These are phyloP conservation scores for Drosophila ohnishii DNA, from an alignment of 1,140 invertebrate species.

Conservation along the genomic window DNA sequence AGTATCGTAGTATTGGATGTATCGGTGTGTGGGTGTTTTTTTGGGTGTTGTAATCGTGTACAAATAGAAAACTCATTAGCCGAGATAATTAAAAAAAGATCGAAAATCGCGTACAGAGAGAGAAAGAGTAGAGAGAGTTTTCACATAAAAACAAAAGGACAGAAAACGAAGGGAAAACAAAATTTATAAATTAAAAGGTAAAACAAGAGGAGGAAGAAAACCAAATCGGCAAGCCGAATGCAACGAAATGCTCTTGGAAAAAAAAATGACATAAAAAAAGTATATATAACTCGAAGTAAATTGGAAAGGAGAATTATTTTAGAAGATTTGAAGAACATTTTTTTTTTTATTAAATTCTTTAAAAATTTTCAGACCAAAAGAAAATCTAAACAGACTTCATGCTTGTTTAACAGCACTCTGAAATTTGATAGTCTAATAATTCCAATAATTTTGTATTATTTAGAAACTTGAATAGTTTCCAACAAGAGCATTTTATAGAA, in stretches of 20 bases:
- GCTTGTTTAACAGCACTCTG: background rate
- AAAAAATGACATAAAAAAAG: background rate
- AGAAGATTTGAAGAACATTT: too few relatives aligned
- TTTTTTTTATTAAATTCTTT: background rate
- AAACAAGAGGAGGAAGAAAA: constrained; percentile 11
- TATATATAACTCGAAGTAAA: background rate
- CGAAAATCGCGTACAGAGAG: constrained; percentile 17
- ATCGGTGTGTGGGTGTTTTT: constrained; percentile 10
- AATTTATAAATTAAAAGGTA: constrained; percentile 19
- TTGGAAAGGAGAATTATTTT: background rate
- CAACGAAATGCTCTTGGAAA: constrained; percentile 38
- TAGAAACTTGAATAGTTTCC: background rate
- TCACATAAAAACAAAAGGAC: constrained; percentile 21
- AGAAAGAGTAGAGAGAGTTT: constrained; percentile 13
- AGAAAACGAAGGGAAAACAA: constrained; percentile 22
- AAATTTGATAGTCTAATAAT: too few relatives aligned
- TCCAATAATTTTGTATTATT: background rate
- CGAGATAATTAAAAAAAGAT: constrained; percentile 52
- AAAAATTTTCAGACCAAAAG: background rate
- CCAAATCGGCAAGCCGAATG: constrained; percentile 48
- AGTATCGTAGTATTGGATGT: constrained; percentile 15
- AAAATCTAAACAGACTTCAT: background rate
- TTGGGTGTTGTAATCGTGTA: constrained; percentile 41
- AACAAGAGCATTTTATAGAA: constrained; percentile 17
- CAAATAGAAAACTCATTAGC: constrained; percentile 76